Percentiles rank a stretch among this genome's conserved stretches.
Evolutionary conservation across 2,797 vertebrate species (phyloP).

Genomic region (Oreonectes daqikongensis): DNA sequence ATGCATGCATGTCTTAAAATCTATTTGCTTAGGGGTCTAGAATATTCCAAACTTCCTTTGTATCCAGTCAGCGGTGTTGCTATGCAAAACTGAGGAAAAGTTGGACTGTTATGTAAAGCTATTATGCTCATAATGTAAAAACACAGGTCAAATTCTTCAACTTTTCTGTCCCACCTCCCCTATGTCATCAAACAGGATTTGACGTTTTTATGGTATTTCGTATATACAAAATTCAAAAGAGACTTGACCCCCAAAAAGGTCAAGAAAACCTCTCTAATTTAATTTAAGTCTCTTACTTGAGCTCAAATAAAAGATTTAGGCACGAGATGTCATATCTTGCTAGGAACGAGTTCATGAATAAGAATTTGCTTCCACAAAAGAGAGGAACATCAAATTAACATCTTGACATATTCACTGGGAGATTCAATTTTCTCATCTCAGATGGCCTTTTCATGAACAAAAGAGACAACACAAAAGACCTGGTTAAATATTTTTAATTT

Average conservation of each 20-base stretch:
- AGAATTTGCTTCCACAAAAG: constrained; percentile 70
- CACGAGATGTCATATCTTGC: constrained; percentile 67
- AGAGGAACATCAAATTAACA: constrained; percentile 65
- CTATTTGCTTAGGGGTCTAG: neutral
- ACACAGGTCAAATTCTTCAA: constrained; percentile 37
- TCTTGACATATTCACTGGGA: constrained; percentile 70
- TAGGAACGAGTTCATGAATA: constrained; percentile 70
- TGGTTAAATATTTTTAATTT: constrained; percentile 60
- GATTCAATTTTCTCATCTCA: constrained; percentile 60
- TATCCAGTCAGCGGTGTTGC: constrained; percentile 14
- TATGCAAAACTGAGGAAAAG: constrained; percentile 3
- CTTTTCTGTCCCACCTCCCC: constrained; percentile 60
- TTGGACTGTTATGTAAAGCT: constrained; percentile 27
- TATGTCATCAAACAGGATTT: constrained; percentile 65
- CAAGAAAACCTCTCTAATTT: constrained; percentile 58
- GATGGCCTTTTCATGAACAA: constrained; percentile 63
- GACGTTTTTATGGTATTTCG: constrained; percentile 23
- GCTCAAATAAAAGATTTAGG: constrained; percentile 69
- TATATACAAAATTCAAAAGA: neutral
- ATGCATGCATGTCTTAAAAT: neutral
- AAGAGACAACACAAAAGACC: constrained; percentile 60
- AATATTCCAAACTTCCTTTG: neutral
- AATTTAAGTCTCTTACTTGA: constrained; percentile 68
- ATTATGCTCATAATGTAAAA: neutral
- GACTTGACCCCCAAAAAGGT: constrained; percentile 61